These are phyloP conservation scores for Penaeus monodon DNA, from an alignment of 2,888 invertebrate species.

Conservation along the genomic window DNA sequence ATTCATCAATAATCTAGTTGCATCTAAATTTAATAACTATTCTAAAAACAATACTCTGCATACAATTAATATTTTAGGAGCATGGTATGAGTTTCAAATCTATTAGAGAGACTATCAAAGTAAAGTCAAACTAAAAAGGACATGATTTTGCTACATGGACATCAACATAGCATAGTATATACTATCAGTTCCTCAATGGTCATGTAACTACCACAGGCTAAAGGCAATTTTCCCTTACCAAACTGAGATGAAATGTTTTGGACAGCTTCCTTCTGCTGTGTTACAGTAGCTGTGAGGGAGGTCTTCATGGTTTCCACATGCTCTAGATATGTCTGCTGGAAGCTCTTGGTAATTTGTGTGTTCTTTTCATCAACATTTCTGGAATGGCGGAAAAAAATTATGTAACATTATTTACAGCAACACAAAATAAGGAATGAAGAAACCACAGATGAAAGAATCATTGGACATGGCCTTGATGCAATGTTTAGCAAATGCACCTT, in stretches of 20 bases:
- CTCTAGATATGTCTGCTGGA: conserved; percentile 5
- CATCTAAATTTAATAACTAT: too few relatives aligned
- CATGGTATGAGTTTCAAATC: too few relatives aligned
- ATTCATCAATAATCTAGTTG: too few relatives aligned
- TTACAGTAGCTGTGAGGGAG: background rate
- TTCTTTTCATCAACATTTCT: conserved; percentile 40
- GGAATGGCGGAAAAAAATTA: background rate
- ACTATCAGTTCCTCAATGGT: too few relatives aligned
- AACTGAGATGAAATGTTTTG: conserved; percentile 6
- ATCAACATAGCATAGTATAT: too few relatives aligned
- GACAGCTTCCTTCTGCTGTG: conserved; percentile 8
- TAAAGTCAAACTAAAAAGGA: too few relatives aligned
- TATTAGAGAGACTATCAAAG: too few relatives aligned
- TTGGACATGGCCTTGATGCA: too few relatives aligned
- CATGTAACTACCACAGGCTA: background rate
- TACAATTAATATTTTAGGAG: too few relatives aligned
- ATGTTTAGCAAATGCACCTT: too few relatives aligned
- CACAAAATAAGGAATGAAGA: background rate
- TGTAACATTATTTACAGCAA: background rate
- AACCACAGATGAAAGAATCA: background rate
- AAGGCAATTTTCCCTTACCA: background rate
- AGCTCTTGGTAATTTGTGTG: background rate
- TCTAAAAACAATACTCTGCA: too few relatives aligned
- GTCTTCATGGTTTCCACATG: background rate
- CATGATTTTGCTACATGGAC: too few relatives aligned